phyloP scores from a whole-genome alignment of 2,113 vertebrate species.

The Etheostoma spectabile region DNA sequence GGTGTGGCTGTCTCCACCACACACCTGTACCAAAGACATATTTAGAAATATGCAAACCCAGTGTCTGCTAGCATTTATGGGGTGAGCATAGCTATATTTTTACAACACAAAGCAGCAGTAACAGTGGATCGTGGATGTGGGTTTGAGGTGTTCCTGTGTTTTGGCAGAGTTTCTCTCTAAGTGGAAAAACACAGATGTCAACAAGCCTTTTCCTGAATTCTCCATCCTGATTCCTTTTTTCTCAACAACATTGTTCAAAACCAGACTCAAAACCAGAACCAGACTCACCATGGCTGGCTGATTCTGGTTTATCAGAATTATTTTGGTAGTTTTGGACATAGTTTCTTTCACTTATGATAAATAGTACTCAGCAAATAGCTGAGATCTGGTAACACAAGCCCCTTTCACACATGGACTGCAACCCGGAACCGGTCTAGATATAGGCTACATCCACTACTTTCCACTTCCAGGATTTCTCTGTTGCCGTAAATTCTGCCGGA shows the following conservation, averaged over 20 bases:
- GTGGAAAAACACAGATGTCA: slow-evolving; percentile 70
- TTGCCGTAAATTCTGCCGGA: too few species aligned
- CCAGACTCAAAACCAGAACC: slow-evolving; percentile 2
- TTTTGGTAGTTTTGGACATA: neutral
- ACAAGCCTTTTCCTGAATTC: slow-evolving; percentile 60
- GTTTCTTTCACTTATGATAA: neutral
- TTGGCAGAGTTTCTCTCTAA: slow-evolving; percentile 58
- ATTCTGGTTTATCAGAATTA: neutral
- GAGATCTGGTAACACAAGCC: neutral
- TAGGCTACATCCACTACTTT: too few species aligned
- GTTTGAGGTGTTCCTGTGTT: slow-evolving; percentile 68
- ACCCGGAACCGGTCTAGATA: too few species aligned
- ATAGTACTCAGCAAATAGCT: neutral
- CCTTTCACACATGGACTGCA: too few species aligned
- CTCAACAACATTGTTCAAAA: slow-evolving; percentile 22
- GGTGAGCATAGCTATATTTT: slow-evolving; percentile 26
- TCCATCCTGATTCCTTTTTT: slow-evolving; percentile 31
- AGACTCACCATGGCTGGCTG: slow-evolving; percentile 4
- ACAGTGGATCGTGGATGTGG: slow-evolving; percentile 68
- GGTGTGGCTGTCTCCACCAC: slow-evolving; percentile 55
- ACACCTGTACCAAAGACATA: slow-evolving; percentile 48
- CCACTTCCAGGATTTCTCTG: too few species aligned
- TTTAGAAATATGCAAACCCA: slow-evolving; percentile 36
- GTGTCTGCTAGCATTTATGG: slow-evolving; percentile 22
- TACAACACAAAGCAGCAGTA: slow-evolving; percentile 49